Evolutionary conservation across 2,113 vertebrate genomes (phyloP).

Genomic region (Salvelinus alpinus): DNA sequence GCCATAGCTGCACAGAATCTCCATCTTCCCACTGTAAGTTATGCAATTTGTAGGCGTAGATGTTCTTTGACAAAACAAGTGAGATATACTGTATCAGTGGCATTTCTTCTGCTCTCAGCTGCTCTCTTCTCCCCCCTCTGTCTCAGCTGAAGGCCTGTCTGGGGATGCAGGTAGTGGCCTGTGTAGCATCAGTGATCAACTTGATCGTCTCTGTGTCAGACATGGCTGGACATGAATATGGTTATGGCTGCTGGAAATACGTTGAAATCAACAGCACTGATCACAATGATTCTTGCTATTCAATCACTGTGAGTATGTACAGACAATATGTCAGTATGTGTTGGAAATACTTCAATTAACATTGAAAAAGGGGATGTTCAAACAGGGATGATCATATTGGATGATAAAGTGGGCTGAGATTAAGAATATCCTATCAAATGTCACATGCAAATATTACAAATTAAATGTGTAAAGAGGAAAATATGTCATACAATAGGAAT

Average conservation of each 20-base stretch:
- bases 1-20: constrained; percentile 52
- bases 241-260: neutral
- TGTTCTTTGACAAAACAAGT: too few species aligned
- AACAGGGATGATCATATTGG: too few species aligned
- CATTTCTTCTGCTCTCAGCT: too few species aligned
- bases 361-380: neutral
- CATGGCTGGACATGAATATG: neutral
- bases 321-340: too few species aligned
- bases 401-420: too few species aligned
- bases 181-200: neutral
- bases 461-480: too few species aligned
- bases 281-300: neutral
- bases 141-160: constrained; percentile 52
- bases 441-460: too few species aligned
- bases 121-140: neutral
- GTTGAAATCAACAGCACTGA: neutral
- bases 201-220: neutral
- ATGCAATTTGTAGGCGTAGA: too few species aligned
- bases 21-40: constrained; percentile 45
- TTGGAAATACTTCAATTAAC: neutral
- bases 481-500: too few species aligned
- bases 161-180: constrained; percentile 43
- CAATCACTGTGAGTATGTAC: too few species aligned
- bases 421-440: too few species aligned
- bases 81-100: neutral